These are phyloP conservation scores for Esox masquinongy DNA, from an alignment of 2,797 vertebrate species.

Conservation along the genomic window DNA sequence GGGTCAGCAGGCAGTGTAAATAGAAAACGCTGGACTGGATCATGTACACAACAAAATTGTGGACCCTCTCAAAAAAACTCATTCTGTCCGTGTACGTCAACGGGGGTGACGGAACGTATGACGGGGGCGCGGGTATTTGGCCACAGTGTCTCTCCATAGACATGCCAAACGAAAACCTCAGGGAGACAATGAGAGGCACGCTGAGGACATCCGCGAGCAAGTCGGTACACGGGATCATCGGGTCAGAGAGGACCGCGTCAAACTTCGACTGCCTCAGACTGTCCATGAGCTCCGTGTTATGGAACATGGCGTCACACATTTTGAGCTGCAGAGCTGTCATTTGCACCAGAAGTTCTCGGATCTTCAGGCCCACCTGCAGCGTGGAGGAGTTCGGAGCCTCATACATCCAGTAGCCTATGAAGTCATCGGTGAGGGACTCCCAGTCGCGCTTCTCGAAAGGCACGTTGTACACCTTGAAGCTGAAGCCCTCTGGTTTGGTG, in stretches of 20 bases:
- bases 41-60: slow-evolving; percentile 70
- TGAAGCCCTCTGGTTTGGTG: slow-evolving; percentile 21
- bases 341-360: slow-evolving; percentile 7
- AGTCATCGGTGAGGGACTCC: slow-evolving; percentile 15
- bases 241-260: slow-evolving; percentile 52
- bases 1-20: background rate
- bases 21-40: slow-evolving; percentile 10
- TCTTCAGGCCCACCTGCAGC: slow-evolving; percentile 7
- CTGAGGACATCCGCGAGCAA: slow-evolving; percentile 57
- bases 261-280: slow-evolving; percentile 33
- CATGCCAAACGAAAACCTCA: slow-evolving; percentile 72
- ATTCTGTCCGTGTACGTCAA: slow-evolving; percentile 74
- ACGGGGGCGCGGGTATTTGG: slow-evolving; percentile 74
- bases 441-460: slow-evolving; percentile 21
- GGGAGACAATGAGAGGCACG: slow-evolving; percentile 70
- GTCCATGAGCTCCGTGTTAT: slow-evolving; percentile 30
- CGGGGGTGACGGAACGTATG: slow-evolving; percentile 67
- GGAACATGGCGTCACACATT: slow-evolving; percentile 42
- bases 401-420: slow-evolving; percentile 42
- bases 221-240: slow-evolving; percentile 39
- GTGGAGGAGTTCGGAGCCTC: slow-evolving; percentile 19
- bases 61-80: slow-evolving; percentile 73
- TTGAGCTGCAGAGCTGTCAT: background rate
- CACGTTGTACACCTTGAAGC: slow-evolving; percentile 39
- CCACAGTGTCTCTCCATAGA: slow-evolving; percentile 75